Conservation (phyloP, 2,888 invertebrate genomes). For the Eupithecia subfuscata region DNA sequence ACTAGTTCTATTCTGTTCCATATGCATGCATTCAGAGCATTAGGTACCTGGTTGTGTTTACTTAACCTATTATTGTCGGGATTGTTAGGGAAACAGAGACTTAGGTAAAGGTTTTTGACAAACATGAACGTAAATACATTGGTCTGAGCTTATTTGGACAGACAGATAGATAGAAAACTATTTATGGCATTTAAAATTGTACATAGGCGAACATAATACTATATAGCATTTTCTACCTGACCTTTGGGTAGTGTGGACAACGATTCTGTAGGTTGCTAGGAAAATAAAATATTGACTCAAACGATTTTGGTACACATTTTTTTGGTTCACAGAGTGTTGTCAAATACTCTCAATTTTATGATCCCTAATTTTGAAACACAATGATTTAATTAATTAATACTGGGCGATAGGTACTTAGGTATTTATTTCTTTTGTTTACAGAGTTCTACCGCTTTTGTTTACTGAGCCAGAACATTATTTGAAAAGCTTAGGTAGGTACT, state of each 20-base stretch:
- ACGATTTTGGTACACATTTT: too few relatives aligned
- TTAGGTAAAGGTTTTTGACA: background rate
- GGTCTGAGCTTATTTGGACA: background rate
- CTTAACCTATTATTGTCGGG: background rate
- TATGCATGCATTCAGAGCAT: slow-evolving; percentile 7
- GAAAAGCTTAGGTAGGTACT: background rate
- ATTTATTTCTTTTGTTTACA: too few relatives aligned
- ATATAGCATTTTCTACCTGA: too few relatives aligned
- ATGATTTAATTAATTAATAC: too few relatives aligned
- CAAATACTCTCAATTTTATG: background rate
- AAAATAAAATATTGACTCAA: too few relatives aligned
- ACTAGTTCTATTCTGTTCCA: background rate
- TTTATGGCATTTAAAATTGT: too few relatives aligned
- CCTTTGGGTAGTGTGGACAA: too few relatives aligned
- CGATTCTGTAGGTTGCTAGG: too few relatives aligned
- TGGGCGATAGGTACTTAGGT: too few relatives aligned
- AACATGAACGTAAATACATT: background rate
- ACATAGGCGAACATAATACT: too few relatives aligned
- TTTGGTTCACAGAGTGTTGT: background rate
- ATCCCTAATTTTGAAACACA: background rate
- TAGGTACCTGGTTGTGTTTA: background rate
- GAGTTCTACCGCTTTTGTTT: background rate
- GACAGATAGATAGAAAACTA: background rate
- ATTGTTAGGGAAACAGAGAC: background rate
- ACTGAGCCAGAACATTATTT: background rate